These are phyloP conservation scores for Anaspis maculata DNA, from an alignment of 2,888 invertebrate genomes.

Conservation along the genomic window DNA sequence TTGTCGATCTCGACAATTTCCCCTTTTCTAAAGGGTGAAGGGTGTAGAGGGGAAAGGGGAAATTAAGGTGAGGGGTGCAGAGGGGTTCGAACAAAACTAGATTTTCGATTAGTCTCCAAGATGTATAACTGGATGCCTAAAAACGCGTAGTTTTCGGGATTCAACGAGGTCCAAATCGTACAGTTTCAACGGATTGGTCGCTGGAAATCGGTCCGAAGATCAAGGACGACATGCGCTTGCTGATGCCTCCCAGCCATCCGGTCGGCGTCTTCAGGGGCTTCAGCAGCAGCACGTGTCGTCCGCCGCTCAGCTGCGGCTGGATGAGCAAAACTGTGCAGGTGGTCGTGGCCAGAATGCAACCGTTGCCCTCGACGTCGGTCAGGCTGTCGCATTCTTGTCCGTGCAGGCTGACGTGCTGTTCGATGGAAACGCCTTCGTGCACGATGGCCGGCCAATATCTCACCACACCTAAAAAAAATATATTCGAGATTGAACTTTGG, in stretches of 20 bases:
- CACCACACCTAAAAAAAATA: constrained; percentile 54
- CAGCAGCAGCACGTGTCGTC: constrained; percentile 60
- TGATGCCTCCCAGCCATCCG: constrained; percentile 82
- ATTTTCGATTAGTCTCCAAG: too few species aligned
- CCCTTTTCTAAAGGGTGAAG: too few species aligned
- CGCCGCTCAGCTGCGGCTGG: constrained; percentile 53
- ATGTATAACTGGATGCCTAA: too few species aligned
- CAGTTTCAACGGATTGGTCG: constrained; percentile 56
- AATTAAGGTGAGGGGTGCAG: too few species aligned
- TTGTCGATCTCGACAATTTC: too few species aligned
- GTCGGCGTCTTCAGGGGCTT: constrained; percentile 64
- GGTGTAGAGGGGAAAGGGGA: too few species aligned
- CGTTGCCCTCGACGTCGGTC: constrained; percentile 58
- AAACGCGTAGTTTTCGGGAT: too few species aligned
- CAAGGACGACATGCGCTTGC: constrained; percentile 69
- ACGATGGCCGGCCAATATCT: constrained; percentile 88
- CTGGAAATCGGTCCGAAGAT: constrained; percentile 67
- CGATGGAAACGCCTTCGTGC: constrained; percentile 78
- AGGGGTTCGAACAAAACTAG: too few species aligned
- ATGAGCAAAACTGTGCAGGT: constrained; percentile 78
- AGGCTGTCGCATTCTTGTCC: constrained; percentile 80
- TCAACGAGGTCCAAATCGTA: too few species aligned
- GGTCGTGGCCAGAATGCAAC: constrained; percentile 82
- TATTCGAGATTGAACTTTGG: too few species aligned
- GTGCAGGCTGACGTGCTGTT: constrained; percentile 77